phyloP scores from a whole-genome alignment of 53 echinoderm and acorn worm genomes.

The Holothuria leucospilota region DNA sequence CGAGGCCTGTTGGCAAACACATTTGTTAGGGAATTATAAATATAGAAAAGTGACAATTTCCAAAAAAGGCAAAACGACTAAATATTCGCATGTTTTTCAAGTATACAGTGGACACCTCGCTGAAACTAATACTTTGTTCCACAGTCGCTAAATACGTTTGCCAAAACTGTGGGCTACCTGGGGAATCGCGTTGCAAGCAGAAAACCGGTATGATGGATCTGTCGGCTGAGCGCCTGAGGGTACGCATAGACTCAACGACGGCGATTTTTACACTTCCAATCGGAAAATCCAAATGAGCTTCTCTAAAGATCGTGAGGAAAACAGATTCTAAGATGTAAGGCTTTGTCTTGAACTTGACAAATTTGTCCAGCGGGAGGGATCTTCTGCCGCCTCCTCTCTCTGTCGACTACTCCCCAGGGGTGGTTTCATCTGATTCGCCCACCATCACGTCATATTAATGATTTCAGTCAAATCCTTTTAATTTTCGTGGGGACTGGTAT shows the following conservation, averaged over 20 bases:
- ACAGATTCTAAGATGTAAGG: neutral
- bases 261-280: neutral
- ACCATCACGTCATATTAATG: no score
- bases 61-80: no score
- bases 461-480: no score
- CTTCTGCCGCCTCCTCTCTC: neutral
- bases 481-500: no score
- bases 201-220: neutral
- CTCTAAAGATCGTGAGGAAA: neutral
- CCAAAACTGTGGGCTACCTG: constrained; percentile 1
- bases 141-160: constrained; percentile 5
- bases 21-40: no score
- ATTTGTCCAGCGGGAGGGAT: constrained; percentile 5
- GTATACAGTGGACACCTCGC: no score
- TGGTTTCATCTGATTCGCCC: no score
- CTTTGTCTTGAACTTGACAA: constrained; percentile 6
- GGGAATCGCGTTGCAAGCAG: constrained; percentile 2
- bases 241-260: constrained; percentile 4
- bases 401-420: no score
- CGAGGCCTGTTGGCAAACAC: no score
- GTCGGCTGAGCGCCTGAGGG: neutral
- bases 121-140: neutral
- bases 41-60: no score
- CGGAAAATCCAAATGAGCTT: constrained; percentile 14
- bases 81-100: no score